These are phyloP conservation scores for Ceratoteleas bidentatus DNA, from an alignment of 1,140 invertebrate species.

Conservation along the genomic window DNA sequence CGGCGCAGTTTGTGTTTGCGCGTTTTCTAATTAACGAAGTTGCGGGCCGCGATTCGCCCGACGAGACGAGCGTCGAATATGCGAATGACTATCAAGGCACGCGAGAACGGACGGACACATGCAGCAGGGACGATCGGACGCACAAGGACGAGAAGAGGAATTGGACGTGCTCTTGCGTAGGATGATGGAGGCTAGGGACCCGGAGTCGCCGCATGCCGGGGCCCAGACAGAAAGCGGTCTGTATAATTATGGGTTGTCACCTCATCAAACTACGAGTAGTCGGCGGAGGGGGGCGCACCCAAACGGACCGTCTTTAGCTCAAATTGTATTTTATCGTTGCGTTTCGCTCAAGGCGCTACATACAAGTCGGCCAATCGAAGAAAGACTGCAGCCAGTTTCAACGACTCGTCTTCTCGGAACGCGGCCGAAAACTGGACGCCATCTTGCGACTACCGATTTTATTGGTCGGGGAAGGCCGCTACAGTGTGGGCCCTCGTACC, in stretches of 20 bases:
- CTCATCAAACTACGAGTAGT: conserved; percentile 77
- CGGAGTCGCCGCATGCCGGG: conserved; percentile 77
- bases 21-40: conserved; percentile 79
- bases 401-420: conserved; percentile 66
- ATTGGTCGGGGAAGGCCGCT: conserved; percentile 43
- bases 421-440: conserved; percentile 16
- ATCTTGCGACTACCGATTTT: conserved; percentile 55
- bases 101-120: conserved; percentile 52
- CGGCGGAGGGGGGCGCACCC: conserved; percentile 39
- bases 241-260: conserved; percentile 83
- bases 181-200: conserved; percentile 68
- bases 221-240: conserved; percentile 78
- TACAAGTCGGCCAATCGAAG: conserved; percentile 68
- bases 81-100: conserved; percentile 66
- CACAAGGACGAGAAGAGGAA: conserved; percentile 62
- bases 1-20: conserved; percentile 77
- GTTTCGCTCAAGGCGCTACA: conserved; percentile 63
- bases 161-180: conserved; percentile 65
- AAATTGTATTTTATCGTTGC: conserved; percentile 80
- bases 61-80: conserved; percentile 58
- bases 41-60: conserved; percentile 47
- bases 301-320: conserved; percentile 77
- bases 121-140: conserved; percentile 27
- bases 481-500: conserved; percentile 13
- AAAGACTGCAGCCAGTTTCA: conserved; percentile 59